Conservation (phyloP, 2,113 vertebrate species). For the Esox niger region DNA sequence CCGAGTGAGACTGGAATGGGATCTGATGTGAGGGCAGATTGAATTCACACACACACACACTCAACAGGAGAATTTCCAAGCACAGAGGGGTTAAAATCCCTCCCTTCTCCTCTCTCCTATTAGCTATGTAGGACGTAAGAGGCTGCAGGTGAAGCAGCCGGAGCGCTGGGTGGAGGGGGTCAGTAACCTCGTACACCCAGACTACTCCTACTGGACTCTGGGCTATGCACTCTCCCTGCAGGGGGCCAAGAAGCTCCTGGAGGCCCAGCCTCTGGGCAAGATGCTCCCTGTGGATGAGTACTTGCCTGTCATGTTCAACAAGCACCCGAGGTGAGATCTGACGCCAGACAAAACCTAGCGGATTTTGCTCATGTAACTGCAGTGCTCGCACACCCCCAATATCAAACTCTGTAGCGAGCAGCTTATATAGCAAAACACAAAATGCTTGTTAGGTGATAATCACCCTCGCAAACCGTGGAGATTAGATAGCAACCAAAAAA, state of each 20-base stretch:
- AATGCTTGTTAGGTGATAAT: too few relatives aligned
- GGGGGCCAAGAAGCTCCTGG: conserved; percentile 83
- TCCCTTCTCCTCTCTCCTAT: background rate
- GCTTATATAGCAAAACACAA: too few relatives aligned
- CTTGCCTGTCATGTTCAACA: conserved; percentile 88
- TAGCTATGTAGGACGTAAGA: conserved; percentile 86
- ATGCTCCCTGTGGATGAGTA: conserved; percentile 92
- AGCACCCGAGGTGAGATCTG: conserved; percentile 83
- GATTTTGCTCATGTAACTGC: background rate
- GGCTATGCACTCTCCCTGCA: conserved; percentile 80
- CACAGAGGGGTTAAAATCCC: background rate
- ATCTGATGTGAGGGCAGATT: conserved; percentile 79
- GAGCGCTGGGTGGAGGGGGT: conserved; percentile 80
- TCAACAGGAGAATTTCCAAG: background rate
- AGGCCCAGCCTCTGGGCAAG: conserved; percentile 80
- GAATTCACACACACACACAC: background rate
- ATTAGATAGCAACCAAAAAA: background rate
- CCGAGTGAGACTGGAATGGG: conserved; percentile 78
- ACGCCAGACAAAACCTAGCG: background rate
- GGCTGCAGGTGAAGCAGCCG: conserved; percentile 83
- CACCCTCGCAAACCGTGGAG: too few relatives aligned
- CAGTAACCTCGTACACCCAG: conserved; percentile 83
- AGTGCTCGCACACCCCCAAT: background rate
- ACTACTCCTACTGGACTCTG: conserved; percentile 91
- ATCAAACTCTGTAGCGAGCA: too few relatives aligned